phyloP scores from a whole-genome alignment of 2,797 vertebrate species.

The Podarcis lilfordi region DNA sequence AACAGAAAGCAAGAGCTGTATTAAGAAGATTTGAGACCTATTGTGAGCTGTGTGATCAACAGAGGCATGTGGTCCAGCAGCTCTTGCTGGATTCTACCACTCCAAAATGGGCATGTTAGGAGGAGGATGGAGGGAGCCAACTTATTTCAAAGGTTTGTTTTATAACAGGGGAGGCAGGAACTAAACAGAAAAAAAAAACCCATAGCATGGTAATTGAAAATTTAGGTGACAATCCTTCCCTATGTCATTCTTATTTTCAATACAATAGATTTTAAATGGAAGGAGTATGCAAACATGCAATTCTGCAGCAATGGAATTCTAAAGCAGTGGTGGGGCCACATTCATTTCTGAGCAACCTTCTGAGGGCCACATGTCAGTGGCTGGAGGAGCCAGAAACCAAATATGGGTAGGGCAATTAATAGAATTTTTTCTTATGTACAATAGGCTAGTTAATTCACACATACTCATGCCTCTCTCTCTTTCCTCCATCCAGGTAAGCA shows the following conservation, averaged over 20 bases:
- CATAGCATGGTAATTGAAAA: not conserved
- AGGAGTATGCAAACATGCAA: not conserved
- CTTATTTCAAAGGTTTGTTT: not conserved
- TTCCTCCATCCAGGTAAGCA: too few species aligned
- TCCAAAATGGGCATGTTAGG: not conserved
- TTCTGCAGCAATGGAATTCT: not conserved
- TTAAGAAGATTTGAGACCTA: not conserved
- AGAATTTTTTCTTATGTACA: too few species aligned
- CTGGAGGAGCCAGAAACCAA: too few species aligned
- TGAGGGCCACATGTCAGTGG: too few species aligned
- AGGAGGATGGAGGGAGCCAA: too few species aligned
- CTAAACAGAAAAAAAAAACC: not conserved
- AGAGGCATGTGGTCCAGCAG: not conserved
- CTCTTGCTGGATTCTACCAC: not conserved
- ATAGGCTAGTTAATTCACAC: too few species aligned
- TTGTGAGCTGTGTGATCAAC: not conserved
- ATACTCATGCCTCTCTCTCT: too few species aligned
- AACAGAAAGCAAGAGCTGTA: slow-evolving; percentile 16
- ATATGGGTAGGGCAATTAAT: too few species aligned
- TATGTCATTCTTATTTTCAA: too few species aligned
- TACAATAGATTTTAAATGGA: not conserved
- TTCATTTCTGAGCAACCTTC: too few species aligned
- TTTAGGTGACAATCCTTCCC: not conserved
- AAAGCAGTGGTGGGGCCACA: not conserved
- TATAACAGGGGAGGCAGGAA: not conserved